Conservation (phyloP, 2,888 invertebrate genomes). For the Leucophenga montana region DNA sequence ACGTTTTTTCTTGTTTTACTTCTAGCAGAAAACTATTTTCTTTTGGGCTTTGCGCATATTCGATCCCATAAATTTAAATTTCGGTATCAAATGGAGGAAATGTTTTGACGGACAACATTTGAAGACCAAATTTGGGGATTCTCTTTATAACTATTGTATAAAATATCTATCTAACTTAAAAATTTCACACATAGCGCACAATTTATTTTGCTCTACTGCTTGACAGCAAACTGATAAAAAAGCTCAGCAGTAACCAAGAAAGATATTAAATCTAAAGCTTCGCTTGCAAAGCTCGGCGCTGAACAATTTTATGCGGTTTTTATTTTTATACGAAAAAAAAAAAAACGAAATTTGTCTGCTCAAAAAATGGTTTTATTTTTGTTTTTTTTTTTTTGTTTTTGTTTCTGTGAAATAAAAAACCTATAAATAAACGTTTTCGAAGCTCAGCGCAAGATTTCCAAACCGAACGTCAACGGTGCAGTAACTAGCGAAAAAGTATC, state of each 20-base stretch:
- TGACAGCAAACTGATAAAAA: background rate
- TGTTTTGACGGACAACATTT: no score
- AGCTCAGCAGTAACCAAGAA: background rate
- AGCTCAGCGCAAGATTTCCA: constrained; percentile 70
- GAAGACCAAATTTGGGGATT: no score
- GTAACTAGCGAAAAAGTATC: constrained; percentile 33
- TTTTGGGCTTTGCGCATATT: no score
- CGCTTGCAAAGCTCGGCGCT: background rate
- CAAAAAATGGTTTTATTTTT: no score
- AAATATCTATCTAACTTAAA: no score
- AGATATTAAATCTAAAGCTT: background rate
- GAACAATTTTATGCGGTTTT: no score
- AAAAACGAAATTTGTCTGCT: constrained; percentile 1
- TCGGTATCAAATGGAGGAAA: no score
- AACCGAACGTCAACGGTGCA: constrained; percentile 58
- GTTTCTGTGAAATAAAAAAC: constrained; percentile 47
- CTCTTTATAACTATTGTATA: no score
- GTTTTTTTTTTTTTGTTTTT: no score
- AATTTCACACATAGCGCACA: background rate
- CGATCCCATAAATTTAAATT: no score
- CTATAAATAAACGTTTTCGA: constrained; percentile 71
- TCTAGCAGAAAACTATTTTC: no score
- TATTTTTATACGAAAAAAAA: background rate
- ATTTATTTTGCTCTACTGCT: background rate
- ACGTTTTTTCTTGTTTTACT: no score